Evolutionary conservation across 2,888 invertebrate species (phyloP).

Genomic region (Diplazon laetatorius): DNA sequence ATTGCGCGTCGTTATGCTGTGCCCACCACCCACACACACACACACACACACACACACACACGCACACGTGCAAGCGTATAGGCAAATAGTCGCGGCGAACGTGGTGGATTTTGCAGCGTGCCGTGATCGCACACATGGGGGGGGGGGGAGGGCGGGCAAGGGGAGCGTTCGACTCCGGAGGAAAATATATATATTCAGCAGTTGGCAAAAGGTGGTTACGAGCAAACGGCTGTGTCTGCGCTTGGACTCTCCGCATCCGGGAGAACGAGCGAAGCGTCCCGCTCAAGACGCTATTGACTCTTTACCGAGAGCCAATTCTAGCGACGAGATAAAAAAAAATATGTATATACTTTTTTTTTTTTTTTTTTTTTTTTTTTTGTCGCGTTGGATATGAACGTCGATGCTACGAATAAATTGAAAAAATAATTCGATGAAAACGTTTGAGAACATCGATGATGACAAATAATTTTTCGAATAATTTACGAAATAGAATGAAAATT

Average conservation of each 20-base stretch:
- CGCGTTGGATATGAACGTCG: too few species aligned
- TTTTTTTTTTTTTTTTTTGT: not conserved
- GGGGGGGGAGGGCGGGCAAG: not conserved
- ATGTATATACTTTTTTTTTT: too few species aligned
- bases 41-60: not conserved
- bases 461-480: too few species aligned
- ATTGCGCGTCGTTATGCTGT: constrained; percentile 34
- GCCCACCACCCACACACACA: too few species aligned
- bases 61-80: constrained; percentile 6
- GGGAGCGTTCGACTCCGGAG: too few species aligned
- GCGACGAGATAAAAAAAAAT: too few species aligned
- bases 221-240: constrained; percentile 3
- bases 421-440: too few species aligned
- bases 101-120: too few species aligned
- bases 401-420: too few species aligned
- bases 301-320: not conserved
- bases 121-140: not conserved
- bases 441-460: too few species aligned
- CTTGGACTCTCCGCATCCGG: constrained; percentile 71
- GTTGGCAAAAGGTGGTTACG: constrained; percentile 3
- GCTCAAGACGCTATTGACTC: constrained; percentile 7
- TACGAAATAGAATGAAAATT: too few species aligned
- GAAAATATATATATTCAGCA: constrained; percentile 20
- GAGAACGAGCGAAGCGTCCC: constrained; percentile 28
- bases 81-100: constrained; percentile 47